Evolutionary conservation across 2,888 invertebrate species (phyloP), one percentile per base, ranked within the genome.

Genomic region (Drosophila aldrichi): DNA sequence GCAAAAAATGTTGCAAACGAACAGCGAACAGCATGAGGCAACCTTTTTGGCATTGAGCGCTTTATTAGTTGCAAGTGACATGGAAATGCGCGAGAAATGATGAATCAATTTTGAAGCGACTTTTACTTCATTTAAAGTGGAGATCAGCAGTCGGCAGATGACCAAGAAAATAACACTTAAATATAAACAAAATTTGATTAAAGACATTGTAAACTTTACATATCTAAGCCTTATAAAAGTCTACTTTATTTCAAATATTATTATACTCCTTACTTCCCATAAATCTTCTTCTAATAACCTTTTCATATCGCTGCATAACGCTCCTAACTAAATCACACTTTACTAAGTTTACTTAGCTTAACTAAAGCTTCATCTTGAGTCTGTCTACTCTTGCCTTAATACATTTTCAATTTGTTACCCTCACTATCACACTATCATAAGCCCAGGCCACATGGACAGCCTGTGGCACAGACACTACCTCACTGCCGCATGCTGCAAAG

Each of bases 61-160:
- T 83, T 85, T 82, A 85, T 88, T 85, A 82, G 88, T 70, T 69
- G 51, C 70, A 59, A 61, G 57, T 22, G 52, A 58, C 73, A 72
- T 70, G 69, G 43, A 61, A 71, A 71, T 60, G 61, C 56, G 49
- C 57, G 59, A 18, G 48, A 49, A 56, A 32, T 32, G n/a, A 77
- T 74, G 69, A 86, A 71, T 83, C 60, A 69, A 43, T 68, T 57
- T 68, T 55, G 14, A 18, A 38, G 32, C 43, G 32, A 29, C 6
- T 16, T 6, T 16, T 16, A n/a, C 40, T 48, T 29, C 6, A 18
- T 18, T 18, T 29, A 9, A 25, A 10, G 25, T 4, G 10, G 3
- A 1, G 1, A 49, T 32, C 49, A 18, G 46, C 10, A 9, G 29
- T 3, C 3, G 2, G 3, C 5, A 0, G 5, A 18, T 12, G 10